Percentiles rank a stretch among this genome's conserved stretches.
Evolutionary conservation across 2,888 invertebrate species (phyloP).

Genomic region (Crossocerus cetratus): DNA sequence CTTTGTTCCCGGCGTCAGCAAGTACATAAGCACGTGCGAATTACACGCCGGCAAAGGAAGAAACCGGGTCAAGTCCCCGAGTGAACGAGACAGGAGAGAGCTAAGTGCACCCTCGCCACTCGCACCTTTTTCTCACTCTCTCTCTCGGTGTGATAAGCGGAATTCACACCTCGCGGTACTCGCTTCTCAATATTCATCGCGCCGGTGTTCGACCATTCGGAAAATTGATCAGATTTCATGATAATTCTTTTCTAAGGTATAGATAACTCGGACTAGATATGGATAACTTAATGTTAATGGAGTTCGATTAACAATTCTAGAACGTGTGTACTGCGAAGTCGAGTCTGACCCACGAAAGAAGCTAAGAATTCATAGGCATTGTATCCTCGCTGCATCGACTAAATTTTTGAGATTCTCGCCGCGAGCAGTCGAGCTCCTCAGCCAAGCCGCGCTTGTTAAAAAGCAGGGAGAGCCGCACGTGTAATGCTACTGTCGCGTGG

Average conservation of each 20-base stretch:
- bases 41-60: slow-evolving; percentile 18
- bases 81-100: slow-evolving; percentile 23
- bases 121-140: background rate
- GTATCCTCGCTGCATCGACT: background rate
- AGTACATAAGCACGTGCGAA: slow-evolving; percentile 19
- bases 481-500: background rate
- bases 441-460: background rate
- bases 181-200: no score
- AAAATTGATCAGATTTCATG: no score
- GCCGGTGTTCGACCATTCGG: no score
- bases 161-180: no score
- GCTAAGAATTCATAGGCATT: no score
- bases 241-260: no score
- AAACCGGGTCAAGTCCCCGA: slow-evolving; percentile 22
- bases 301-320: no score
- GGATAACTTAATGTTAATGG: no score
- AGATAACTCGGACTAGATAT: no score
- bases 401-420: background rate
- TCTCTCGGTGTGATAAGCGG: background rate
- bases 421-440: background rate
- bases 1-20: slow-evolving; percentile 3
- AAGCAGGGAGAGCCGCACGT: background rate
- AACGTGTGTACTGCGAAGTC: no score
- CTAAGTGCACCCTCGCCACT: slow-evolving; percentile 13
- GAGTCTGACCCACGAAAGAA: no score